Conservation (phyloP, 2,888 invertebrate species). For the Troides helena region DNA sequence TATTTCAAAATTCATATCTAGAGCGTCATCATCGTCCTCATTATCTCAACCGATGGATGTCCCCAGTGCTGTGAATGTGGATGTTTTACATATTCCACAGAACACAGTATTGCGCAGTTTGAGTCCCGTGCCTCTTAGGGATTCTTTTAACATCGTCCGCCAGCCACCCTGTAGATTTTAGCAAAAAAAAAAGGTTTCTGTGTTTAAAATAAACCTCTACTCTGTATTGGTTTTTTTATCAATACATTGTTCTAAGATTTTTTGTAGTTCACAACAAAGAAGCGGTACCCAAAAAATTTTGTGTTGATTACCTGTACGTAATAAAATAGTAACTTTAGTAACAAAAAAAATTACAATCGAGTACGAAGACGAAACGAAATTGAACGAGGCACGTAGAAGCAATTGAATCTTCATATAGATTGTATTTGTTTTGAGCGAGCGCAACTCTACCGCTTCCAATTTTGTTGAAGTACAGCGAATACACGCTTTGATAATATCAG, state of each 20-base stretch:
- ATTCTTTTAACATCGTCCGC: too few relatives aligned
- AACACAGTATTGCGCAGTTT: too few relatives aligned
- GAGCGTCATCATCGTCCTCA: too few relatives aligned
- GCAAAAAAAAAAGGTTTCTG: too few relatives aligned
- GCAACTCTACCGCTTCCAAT: conserved; percentile 29
- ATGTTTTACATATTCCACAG: too few relatives aligned
- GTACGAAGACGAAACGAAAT: conserved; percentile 19
- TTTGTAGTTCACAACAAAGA: background rate
- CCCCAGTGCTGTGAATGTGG: too few relatives aligned
- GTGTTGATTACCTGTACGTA: conserved; percentile 6
- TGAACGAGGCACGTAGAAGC: conserved; percentile 20
- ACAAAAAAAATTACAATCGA: conserved; percentile 4
- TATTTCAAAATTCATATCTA: background rate
- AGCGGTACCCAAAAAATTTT: background rate
- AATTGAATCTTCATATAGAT: conserved; percentile 34
- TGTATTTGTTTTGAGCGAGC: conserved; percentile 29
- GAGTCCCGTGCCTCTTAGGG: too few relatives aligned
- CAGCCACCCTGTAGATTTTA: too few relatives aligned
- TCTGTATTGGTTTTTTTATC: too few relatives aligned
- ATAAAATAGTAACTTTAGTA: conserved; percentile 15
- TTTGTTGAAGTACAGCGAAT: conserved; percentile 28
- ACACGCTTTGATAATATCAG: conserved; percentile 10
- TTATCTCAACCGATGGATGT: too few relatives aligned
- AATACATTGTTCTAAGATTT: too few relatives aligned
- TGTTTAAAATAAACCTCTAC: too few relatives aligned